A percentile compares a stretch with the other conserved stretches of the same genome.
Conservation (phyloP, 2,888 invertebrate genomes). For the Parnassius smintheus region DNA sequence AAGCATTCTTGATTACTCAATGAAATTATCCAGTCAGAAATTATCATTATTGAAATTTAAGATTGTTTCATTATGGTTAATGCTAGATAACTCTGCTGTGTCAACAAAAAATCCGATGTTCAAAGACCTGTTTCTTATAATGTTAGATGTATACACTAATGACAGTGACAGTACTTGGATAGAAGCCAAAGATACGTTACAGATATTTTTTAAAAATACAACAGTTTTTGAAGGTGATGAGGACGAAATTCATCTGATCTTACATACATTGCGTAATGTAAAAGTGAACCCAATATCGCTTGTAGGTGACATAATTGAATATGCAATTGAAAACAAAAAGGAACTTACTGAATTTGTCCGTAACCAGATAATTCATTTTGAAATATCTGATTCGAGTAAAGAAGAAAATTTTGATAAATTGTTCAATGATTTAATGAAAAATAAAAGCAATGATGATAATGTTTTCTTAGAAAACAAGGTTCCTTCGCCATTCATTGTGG, state of each 20-base stretch:
- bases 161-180: conserved; percentile 60
- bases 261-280: conserved; percentile 73
- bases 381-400: conserved; percentile 56
- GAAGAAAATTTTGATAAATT: conserved; percentile 56
- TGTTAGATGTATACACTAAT: conserved; percentile 77
- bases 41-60: conserved; percentile 67
- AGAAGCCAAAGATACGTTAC: conserved; percentile 79
- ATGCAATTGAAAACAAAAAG: conserved; percentile 57
- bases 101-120: conserved; percentile 78
- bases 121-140: conserved; percentile 77
- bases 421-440: conserved; percentile 65
- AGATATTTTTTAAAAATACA: conserved; percentile 82
- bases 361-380: conserved; percentile 61
- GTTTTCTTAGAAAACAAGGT: conserved; percentile 64
- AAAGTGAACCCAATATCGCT: conserved; percentile 55
- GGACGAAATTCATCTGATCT: conserved; percentile 85
- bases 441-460: conserved; percentile 52
- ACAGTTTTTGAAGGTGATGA: conserved; percentile 83
- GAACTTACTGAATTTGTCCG: conserved; percentile 56
- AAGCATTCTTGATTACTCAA: conserved; percentile 60
- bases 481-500: conserved; percentile 68
- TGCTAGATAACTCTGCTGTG: conserved; percentile 71
- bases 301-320: conserved; percentile 61
- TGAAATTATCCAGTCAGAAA: conserved; percentile 47
- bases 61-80: conserved; percentile 70